These are phyloP conservation scores for Yponomeuta plumbellus DNA, from an alignment of 2,888 invertebrate genomes.

Conservation along the genomic window DNA sequence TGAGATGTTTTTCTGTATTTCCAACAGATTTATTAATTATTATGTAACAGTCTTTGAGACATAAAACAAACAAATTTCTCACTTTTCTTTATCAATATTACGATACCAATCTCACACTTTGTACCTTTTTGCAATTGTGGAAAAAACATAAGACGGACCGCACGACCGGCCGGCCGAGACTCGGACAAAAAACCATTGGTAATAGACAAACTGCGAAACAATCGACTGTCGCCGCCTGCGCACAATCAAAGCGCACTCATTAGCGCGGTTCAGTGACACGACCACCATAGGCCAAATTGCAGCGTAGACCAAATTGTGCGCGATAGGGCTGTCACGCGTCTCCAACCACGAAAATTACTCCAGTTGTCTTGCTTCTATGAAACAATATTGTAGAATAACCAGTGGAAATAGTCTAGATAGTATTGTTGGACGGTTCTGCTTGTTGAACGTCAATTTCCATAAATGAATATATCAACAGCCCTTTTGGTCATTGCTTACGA, in stretches of 20 bases:
- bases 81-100: no score
- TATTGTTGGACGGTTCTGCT: not conserved
- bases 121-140: not conserved
- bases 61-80: no score
- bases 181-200: not conserved
- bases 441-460: not conserved
- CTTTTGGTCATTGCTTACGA: no score
- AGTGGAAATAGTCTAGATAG: not conserved
- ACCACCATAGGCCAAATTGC: not conserved
- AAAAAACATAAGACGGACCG: not conserved
- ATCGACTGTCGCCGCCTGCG: not conserved
- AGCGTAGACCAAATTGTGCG: not conserved
- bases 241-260: slow-evolving; percentile 1
- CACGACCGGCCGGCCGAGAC: not conserved
- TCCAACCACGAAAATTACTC: not conserved
- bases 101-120: no score
- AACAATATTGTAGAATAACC: not conserved
- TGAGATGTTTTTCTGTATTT: no score
- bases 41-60: no score
- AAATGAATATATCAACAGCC: not conserved
- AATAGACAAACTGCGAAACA: not conserved
- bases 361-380: not conserved
- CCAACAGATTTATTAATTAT: no score
- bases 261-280: not conserved
- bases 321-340: not conserved